phyloP scores from a whole-genome alignment of 2,888 invertebrate species.

The Physocephala rufipes region DNA sequence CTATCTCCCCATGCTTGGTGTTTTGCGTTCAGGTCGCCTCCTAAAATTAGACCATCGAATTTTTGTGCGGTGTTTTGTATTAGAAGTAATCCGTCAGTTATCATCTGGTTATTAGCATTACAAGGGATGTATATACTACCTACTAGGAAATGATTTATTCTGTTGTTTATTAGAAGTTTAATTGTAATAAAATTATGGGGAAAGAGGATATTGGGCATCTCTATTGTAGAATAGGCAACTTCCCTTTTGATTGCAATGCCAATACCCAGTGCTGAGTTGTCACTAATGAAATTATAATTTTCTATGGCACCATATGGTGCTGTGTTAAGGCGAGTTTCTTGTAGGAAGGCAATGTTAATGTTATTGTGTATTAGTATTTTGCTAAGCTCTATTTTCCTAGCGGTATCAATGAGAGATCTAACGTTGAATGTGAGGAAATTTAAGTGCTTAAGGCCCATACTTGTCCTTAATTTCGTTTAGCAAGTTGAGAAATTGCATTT shows the following conservation, averaged over 20 bases:
- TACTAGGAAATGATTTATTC: background rate
- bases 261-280: background rate
- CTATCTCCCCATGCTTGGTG: background rate
- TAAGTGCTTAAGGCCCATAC: slow-evolving; percentile 16
- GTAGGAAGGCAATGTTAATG: slow-evolving; percentile 18
- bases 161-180: background rate
- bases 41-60: background rate
- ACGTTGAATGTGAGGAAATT: slow-evolving; percentile 22
- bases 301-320: too few relatives aligned
- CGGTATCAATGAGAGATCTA: slow-evolving; percentile 1
- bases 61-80: background rate
- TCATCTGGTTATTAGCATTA: background rate
- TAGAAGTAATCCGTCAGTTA: background rate
- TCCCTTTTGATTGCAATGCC: background rate
- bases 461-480: background rate
- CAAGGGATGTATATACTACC: background rate
- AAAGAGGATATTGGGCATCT: background rate
- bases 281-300: slow-evolving; percentile 21
- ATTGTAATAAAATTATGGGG: background rate
- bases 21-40: slow-evolving; percentile 9
- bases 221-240: background rate
- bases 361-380: background rate
- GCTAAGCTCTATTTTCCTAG: background rate
- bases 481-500: slow-evolving; percentile 17
- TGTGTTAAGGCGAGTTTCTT: slow-evolving; percentile 10